Evolutionary conservation across 2,797 vertebrate species (phyloP).

Genomic region (Coluber constrictor): DNA sequence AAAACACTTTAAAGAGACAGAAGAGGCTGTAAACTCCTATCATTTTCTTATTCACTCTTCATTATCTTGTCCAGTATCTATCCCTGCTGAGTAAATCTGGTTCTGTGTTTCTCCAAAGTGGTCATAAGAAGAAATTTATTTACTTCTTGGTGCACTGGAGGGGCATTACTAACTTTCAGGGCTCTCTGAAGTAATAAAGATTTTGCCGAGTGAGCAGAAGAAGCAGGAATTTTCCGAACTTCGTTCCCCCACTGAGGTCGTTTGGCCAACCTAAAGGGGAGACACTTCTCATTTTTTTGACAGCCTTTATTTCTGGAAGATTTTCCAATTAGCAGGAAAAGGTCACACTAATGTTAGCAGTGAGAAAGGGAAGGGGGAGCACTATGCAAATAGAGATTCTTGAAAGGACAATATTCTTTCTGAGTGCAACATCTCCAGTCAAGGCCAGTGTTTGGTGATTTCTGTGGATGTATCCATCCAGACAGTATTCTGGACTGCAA

Average conservation of each 20-base stretch:
- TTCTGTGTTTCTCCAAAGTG: constrained; percentile 87
- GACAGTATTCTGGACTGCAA: background rate
- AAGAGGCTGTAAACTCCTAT: constrained; percentile 82
- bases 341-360: constrained; percentile 78
- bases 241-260: constrained; percentile 83
- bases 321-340: constrained; percentile 83
- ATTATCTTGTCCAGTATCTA: constrained; percentile 87
- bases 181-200: constrained; percentile 85
- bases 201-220: constrained; percentile 88
- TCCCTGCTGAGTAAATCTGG: constrained; percentile 85
- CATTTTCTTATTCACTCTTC: constrained; percentile 85
- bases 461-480: background rate
- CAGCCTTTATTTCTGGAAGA: constrained; percentile 83
- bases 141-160: constrained; percentile 83
- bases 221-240: constrained; percentile 79
- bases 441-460: background rate
- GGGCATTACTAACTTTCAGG: constrained; percentile 82
- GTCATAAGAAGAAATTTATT: constrained; percentile 89
- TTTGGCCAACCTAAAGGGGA: constrained; percentile 82
- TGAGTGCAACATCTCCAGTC: background rate
- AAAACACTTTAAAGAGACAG: constrained; percentile 86
- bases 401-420: constrained; percentile 67
- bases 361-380: constrained; percentile 66
- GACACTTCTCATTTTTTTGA: constrained; percentile 80
- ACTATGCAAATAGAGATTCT: constrained; percentile 79